Base-by-base conservation (phyloP, 2,113 vertebrate genomes). In the Pogona vitticeps region DNA sequence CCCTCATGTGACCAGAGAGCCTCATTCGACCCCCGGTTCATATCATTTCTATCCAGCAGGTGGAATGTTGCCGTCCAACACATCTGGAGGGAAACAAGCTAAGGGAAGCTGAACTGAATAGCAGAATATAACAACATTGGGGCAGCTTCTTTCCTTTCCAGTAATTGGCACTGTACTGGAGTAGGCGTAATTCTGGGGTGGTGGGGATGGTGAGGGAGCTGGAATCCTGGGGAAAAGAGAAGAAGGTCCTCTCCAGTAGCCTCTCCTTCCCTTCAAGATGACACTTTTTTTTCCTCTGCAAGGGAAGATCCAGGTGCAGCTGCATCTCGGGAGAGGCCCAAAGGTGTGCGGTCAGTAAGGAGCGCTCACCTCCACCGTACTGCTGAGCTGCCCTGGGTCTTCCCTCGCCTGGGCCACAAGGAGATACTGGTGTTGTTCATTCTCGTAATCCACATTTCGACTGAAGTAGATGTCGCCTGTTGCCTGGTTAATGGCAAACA, bases 361-460 rank as follows among this genome's bases (percentile, higher is more conserved):
- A 86, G 13, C 38, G 77, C 95, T 76, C 76, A 98, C 98, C 97
- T 98, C 97, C 1, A 96, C 96, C 76, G 96, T 95, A 76, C 96
- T 98, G 92, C 97, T 97, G 89, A 98, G 93, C 84, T 95, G 94
- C 46, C 96, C 95, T 83, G 95, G 91, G 0, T 92, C 89, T 91
- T 98, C 98, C 46, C 95, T 96, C 91, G 97, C 97, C 92, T 96
- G 95, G 76, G 98, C 97, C 83, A 97, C 83, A 20, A 98, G 94
- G 86, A 97, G 89, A 91, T 97, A 97, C 18, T 97, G 97, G 82
- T 97, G 97, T 65, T 98, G 95, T 91, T 97, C 97, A 3, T 90
- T 95, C 91, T 98, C 98, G 73, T 97, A 98, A 96, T 98, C 98
- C 46, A 98, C 94, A 18, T 91, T 91, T 12, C 88, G 96, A 21